Evolutionary conservation across 2,888 invertebrate genomes (phyloP).

Genomic region (Calliopum simillimum): DNA sequence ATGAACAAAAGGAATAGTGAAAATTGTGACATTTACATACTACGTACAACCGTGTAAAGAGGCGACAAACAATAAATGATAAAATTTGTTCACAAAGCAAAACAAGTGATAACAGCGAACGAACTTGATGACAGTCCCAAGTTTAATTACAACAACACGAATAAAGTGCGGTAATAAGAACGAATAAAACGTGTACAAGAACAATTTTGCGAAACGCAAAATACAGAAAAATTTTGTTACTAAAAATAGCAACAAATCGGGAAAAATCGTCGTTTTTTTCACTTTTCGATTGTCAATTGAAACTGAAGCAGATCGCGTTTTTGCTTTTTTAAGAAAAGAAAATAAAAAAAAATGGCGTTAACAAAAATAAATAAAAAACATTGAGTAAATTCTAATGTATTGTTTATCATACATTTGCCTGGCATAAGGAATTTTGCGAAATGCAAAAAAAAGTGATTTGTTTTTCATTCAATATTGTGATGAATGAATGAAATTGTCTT

Average conservation of each 20-base stretch:
- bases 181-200: conserved; percentile 5
- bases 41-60: conserved; percentile 43
- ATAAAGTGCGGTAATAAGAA: neutral
- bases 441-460: no score
- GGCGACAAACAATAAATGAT: conserved; percentile 8
- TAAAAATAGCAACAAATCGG: conserved; percentile 58
- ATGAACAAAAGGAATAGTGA: conserved; percentile 39
- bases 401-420: no score
- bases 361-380: conserved; percentile 1
- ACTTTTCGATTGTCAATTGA: neutral
- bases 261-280: conserved; percentile 25
- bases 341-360: conserved; percentile 15
- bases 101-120: conserved; percentile 11
- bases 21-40: conserved; percentile 43
- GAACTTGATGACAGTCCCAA: conserved; percentile 1
- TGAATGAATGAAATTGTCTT: no score
- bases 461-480: no score
- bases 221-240: conserved; percentile 48
- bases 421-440: neutral
- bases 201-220: conserved; percentile 38
- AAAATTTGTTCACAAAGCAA: no score
- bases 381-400: neutral
- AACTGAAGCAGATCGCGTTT: neutral
- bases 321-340: conserved; percentile 10
- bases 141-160: conserved; percentile 24